Base-by-base conservation (phyloP, 2,888 invertebrate species). In the Bhutanitis thaidina region DNA sequence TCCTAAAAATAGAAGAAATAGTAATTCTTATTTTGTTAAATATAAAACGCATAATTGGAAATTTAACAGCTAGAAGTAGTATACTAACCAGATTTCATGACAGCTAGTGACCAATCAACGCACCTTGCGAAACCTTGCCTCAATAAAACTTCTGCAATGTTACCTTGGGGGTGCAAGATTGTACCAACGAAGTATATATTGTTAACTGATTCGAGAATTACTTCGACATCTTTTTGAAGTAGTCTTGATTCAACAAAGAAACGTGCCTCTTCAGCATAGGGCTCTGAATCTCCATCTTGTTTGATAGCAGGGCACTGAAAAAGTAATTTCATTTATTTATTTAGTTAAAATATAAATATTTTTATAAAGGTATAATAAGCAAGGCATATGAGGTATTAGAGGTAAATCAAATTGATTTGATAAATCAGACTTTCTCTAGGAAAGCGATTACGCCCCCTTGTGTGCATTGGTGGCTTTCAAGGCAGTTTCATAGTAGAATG, bases 181-280 rank as follows among this genome's bases (percentile, higher is more conserved):
- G 97, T 96, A 32, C 99, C 99, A 50, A 98, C 95, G 68, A 97
- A 96, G 77, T 97, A 98, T 68, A 94, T 94, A 77, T 98, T 98
- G 67, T 96, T 97, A 0, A 96, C 95, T 0, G 97, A 96, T 71
- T 99, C 98, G 37, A 99, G 89, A 30, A 97, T 92, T 13, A 98
- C 93, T 76, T 97, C 94, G 0, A 98, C 93, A 74, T 98, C 96
- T 51, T 96, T 92, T 70, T 99, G 98, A 34, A 99, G 90, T 5
- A 99, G 91, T 41, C 96, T 92, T 1, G 94, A 93, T 79, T 99
- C 99, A 0, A 97, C 95, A 80, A 97, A 99, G 82, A 93, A 98
- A 54, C 95, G 94, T 0, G 99, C 98, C 82, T 99, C 98, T 64
- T 97, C 96, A 53, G 92, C 92, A 43, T 90, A 92, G 0, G 93